A percentile compares a stretch with the other conserved stretches of the same genome.
phyloP scores from a whole-genome alignment of 2,797 vertebrate genomes.

The Chelonia mydas region DNA sequence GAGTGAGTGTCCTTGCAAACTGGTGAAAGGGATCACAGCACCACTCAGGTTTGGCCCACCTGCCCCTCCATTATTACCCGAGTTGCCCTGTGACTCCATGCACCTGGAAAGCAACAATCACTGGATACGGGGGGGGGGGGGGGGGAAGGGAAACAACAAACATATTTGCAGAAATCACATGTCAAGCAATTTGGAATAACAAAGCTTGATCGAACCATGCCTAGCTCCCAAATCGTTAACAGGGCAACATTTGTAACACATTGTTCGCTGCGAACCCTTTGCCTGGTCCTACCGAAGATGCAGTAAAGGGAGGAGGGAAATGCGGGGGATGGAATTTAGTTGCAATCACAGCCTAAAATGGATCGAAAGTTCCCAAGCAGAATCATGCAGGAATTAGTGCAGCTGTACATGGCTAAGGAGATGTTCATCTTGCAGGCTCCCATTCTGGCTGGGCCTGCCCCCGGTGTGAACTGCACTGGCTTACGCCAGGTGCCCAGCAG shows the following conservation, averaged over 20 bases:
- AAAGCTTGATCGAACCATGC: neutral
- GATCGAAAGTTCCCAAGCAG: neutral
- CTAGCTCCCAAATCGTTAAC: neutral
- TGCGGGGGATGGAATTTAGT: neutral
- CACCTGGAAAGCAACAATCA: neutral
- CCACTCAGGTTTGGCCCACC: neutral
- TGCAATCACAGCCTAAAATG: neutral
- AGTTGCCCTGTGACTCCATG: no score
- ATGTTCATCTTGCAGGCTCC: neutral
- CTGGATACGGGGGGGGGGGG: neutral
- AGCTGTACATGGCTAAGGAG: neutral
- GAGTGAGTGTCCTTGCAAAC: neutral
- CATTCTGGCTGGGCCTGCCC: neutral
- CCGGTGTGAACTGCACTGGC: neutral
- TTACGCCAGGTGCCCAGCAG: neutral
- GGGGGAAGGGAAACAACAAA: neutral
- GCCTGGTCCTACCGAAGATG: neutral
- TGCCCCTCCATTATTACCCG: no score
- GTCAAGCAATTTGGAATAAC: neutral
- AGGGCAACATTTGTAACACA: neutral
- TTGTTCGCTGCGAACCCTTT: neutral
- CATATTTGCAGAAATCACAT: neutral
- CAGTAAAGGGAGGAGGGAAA: neutral
- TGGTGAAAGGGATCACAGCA: neutral
- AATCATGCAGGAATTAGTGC: neutral